These are phyloP conservation scores for Peromyscus nudipes DNA, from an alignment of 2,797 vertebrate species.

Conservation along the genomic window DNA sequence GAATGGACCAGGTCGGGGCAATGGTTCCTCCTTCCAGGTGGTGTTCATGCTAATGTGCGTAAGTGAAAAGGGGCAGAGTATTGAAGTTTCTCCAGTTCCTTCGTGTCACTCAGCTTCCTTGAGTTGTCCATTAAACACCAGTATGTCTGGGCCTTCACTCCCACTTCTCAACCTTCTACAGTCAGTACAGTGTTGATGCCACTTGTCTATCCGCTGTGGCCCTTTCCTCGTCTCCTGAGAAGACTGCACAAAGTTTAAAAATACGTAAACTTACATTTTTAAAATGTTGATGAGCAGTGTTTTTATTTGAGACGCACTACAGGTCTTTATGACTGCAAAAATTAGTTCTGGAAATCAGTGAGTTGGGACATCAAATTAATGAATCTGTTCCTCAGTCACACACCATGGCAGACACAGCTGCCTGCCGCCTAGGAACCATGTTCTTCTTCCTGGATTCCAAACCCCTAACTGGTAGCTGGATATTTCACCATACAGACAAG, in stretches of 20 bases:
- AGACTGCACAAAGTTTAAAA: conserved; percentile 28
- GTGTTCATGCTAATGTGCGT: not conserved
- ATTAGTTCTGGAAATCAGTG: not conserved
- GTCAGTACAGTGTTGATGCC: not conserved
- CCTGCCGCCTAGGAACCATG: not conserved
- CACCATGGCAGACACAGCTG: not conserved
- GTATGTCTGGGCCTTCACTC: not conserved
- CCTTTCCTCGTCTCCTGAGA: not conserved
- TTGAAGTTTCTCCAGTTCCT: not conserved
- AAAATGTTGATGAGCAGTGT: not conserved
- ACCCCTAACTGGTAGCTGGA: not conserved
- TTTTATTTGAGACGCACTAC: not conserved
- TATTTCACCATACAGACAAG: not conserved
- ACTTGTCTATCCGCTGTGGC: conserved; percentile 25
- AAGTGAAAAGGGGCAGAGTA: not conserved
- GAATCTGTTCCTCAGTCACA: not conserved
- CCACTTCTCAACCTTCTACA: not conserved
- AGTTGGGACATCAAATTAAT: not conserved
- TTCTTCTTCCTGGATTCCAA: not conserved
- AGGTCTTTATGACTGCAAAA: not conserved
- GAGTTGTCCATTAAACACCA: not conserved
- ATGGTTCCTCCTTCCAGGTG: not conserved
- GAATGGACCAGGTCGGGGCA: conserved; percentile 5
- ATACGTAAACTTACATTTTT: not conserved
- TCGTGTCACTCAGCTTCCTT: not conserved